Percentiles rank a stretch among this genome's conserved stretches.
Evolutionary conservation across 2,797 vertebrate species (phyloP).

Genomic region (Tragelaphus oryx): DNA sequence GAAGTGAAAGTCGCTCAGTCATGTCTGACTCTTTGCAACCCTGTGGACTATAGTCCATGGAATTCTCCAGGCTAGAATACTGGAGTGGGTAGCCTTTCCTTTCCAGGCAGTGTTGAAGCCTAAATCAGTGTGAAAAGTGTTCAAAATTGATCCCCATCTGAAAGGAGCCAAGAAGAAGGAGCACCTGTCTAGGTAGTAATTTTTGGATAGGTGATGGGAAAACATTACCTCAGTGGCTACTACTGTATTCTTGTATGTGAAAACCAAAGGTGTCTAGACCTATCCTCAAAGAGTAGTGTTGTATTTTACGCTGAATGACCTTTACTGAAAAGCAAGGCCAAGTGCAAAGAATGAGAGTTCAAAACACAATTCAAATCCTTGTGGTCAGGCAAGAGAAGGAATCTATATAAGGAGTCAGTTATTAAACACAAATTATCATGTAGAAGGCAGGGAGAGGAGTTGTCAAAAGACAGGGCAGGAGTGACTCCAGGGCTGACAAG

Average conservation of each 20-base stretch:
- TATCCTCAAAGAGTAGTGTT: not conserved
- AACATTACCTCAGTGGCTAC: not conserved
- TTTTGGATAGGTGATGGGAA: not conserved
- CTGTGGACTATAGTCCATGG: not conserved
- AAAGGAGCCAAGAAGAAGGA: not conserved
- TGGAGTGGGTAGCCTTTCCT: not conserved
- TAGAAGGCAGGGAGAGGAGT: not conserved
- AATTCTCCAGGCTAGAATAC: not conserved
- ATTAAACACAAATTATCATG: not conserved
- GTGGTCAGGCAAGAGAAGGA: not conserved
- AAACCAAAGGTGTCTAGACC: not conserved
- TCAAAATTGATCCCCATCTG: not conserved
- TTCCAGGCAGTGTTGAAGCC: not conserved
- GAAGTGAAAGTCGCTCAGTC: not conserved
- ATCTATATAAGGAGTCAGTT: not conserved
- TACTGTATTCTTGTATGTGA: not conserved
- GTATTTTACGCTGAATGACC: not conserved
- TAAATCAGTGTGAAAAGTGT: not conserved
- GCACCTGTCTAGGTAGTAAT: not conserved
- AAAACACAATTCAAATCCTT: not conserved
- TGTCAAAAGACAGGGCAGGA: not conserved
- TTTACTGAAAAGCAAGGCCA: conserved; percentile 4
- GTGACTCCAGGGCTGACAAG: not conserved
- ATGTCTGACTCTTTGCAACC: not conserved
- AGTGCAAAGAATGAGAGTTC: not conserved